Base-by-base conservation (phyloP, 2,888 invertebrate genomes). In the Oxycera nigricornis region DNA sequence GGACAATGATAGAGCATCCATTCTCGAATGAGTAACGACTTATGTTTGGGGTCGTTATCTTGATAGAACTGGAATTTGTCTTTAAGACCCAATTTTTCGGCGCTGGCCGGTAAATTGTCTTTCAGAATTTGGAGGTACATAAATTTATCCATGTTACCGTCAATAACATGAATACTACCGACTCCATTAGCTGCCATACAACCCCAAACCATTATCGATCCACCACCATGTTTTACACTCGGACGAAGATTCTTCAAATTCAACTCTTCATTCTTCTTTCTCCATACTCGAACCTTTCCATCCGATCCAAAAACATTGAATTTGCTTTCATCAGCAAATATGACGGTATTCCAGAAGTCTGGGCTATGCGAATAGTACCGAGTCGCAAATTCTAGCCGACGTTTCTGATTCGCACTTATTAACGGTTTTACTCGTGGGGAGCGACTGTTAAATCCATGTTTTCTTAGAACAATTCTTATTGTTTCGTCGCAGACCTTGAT, bases 1-100 rank as follows among this genome's bases (percentile, higher is more conserved):
- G 65, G 67, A 6, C 68, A 70, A 24, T 77, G 75, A 57, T 77
- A 77, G 0, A 77, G 50, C 24, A 77, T 28, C 76, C 76, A 77
- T 28, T 72, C 35, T 35, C 72, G 75, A 2, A 75, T 65, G 59
- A 67, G 55, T 14, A 73, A 52, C 6, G 75, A 73, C n/a, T 67
- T 74, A 72, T 73, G 77, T 30, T 77, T 75, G 17, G 76, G 57
- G 50, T 76, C 72, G 65, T 78, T 77, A 52, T 75, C 76, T 31
- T 77, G 76, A 22, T 76, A 73, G 20, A 76, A 78, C 22, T 65
- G 70, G n/a, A 67, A 75, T 35, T 31, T 39, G 35, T 62, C 35
- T 57, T 57, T 24, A 57, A 22, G 17, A 31, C 57, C 65, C 35
- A n/a, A 67, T 14, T 52, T 20, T 67, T 55, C 39, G 39, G 73